These are phyloP conservation scores for Tachysurus fulvidraco DNA, from an alignment of 2,113 vertebrate genomes.

Conservation along the genomic window DNA sequence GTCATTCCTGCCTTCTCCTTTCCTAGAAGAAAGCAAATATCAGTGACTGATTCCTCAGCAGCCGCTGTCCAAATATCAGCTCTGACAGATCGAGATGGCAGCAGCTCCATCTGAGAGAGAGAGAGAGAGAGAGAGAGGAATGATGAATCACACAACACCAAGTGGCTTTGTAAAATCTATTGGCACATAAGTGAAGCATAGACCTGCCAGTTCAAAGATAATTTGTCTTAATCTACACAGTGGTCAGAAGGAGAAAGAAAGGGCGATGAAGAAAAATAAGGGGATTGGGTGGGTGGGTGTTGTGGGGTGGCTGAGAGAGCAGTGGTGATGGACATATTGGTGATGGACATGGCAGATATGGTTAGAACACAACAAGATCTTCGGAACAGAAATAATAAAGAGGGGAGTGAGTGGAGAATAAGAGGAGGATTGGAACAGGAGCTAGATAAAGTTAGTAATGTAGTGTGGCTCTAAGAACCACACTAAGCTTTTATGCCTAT, in stretches of 20 bases:
- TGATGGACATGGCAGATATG: slow-evolving; percentile 1
- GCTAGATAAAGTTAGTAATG: neutral
- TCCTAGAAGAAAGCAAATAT: slow-evolving; percentile 39
- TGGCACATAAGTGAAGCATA: slow-evolving; percentile 49
- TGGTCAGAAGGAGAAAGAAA: neutral
- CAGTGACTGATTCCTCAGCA: slow-evolving; percentile 15
- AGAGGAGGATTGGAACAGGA: no score
- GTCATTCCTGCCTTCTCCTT: slow-evolving; percentile 31
- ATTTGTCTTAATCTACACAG: slow-evolving; percentile 46
- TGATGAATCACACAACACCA: slow-evolving; percentile 42
- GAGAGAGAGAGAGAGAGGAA: slow-evolving; percentile 26
- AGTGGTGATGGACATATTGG: neutral
- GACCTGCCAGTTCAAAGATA: slow-evolving; percentile 19
- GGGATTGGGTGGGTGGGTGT: no score
- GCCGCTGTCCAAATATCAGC: slow-evolving; percentile 46
- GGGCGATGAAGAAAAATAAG: neutral
- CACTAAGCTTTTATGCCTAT: neutral
- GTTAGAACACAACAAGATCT: neutral
- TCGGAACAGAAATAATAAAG: neutral
- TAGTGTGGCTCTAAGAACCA: neutral
- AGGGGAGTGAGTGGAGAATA: slow-evolving; percentile 23
- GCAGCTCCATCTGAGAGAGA: slow-evolving; percentile 44
- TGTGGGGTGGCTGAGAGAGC: neutral
- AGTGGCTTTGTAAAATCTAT: slow-evolving; percentile 50
- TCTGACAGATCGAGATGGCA: slow-evolving; percentile 44